These are phyloP conservation scores for Meteorus sp. DNA, from an alignment of 1,140 invertebrate genomes.

Conservation along the genomic window DNA sequence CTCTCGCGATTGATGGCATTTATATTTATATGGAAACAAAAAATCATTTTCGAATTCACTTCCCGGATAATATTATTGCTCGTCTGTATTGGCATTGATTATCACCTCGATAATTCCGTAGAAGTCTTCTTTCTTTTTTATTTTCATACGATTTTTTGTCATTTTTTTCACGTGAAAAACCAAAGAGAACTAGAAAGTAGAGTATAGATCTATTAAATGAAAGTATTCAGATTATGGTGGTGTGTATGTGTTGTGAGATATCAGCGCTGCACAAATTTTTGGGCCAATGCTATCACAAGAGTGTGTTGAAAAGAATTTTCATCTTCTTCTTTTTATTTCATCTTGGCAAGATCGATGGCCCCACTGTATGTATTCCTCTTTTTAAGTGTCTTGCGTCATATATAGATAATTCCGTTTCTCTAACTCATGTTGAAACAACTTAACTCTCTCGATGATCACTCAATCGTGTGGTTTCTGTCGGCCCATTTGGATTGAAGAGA, in stretches of 20 bases:
- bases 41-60: constrained; percentile 1
- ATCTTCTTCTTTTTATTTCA: not conserved
- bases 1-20: constrained; percentile 17
- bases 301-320: not conserved
- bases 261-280: no score
- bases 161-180: no score
- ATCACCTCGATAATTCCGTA: constrained; percentile 4
- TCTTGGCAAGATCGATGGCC: constrained; percentile 6
- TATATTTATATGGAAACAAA: constrained; percentile 12
- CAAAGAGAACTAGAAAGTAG: no score
- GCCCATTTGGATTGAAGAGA: constrained; percentile 45
- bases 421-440: constrained; percentile 23
- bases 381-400: not conserved
- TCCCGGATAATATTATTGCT: not conserved
- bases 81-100: constrained; percentile 6
- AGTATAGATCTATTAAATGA: no score
- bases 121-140: constrained; percentile 1
- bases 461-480: constrained; percentile 46
- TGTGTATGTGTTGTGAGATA: no score
- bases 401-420: not conserved
- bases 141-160: no score
- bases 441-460: constrained; percentile 55
- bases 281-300: not conserved
- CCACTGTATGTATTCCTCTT: no score
- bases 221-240: no score